These are phyloP conservation scores for Euproctis similis DNA, from an alignment of 2,888 invertebrate species.

Conservation along the genomic window DNA sequence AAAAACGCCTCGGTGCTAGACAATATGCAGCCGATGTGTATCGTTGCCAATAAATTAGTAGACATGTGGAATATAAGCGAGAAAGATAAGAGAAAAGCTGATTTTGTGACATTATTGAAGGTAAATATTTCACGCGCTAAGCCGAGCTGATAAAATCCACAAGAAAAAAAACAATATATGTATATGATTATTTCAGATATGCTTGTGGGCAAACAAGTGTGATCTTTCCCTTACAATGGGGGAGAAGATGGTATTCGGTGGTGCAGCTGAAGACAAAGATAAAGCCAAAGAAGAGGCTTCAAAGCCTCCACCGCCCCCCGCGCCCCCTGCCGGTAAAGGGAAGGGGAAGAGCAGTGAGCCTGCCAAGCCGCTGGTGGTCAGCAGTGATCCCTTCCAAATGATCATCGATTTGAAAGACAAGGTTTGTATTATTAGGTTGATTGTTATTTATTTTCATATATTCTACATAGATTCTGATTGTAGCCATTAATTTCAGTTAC, in stretches of 20 bases:
- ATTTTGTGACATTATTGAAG: conserved; percentile 77
- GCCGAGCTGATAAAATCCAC: no score
- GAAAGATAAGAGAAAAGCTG: conserved; percentile 54
- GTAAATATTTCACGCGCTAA: conserved; percentile 28
- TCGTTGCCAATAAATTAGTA: conserved; percentile 57
- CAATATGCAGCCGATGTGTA: conserved; percentile 68
- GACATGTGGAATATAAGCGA: conserved; percentile 41
- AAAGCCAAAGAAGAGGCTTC: conserved; percentile 11
- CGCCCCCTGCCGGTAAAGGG: conserved; percentile 13
- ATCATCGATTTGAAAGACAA: conserved; percentile 46
- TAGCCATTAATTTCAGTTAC: conserved; percentile 32
- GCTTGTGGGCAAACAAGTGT: conserved; percentile 96
- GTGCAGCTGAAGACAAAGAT: no score
- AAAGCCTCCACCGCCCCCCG: background rate
- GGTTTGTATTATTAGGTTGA: no score
- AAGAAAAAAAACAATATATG: background rate
- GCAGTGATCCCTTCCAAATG: conserved; percentile 50
- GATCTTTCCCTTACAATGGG: conserved; percentile 92
- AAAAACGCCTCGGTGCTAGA: conserved; percentile 79
- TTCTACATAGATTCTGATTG: no score
- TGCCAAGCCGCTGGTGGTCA: conserved; percentile 16
- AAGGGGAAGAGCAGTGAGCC: conserved; percentile 74
- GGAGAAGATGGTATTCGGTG: conserved; percentile 58
- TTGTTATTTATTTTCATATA: no score
- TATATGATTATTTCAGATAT: conserved; percentile 66